Evolutionary conservation across 1,140 invertebrate species (phyloP).

Genomic region (Catajapyx aquilonaris): DNA sequence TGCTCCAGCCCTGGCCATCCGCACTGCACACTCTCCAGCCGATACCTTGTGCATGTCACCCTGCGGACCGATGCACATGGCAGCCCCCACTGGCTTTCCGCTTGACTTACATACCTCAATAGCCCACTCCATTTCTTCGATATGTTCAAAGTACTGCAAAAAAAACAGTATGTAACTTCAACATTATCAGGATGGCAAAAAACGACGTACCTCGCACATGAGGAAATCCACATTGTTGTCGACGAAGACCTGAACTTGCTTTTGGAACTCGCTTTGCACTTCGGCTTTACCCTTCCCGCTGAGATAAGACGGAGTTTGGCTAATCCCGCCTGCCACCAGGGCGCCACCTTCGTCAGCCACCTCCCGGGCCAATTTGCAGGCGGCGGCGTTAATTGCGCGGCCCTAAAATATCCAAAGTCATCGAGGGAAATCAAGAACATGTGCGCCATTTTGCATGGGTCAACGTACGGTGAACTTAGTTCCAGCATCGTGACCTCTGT

Average conservation of each 20-base stretch:
- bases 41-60: conserved; percentile 20
- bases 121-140: conserved; percentile 25
- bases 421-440: too few relatives aligned
- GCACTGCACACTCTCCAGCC: conserved; percentile 20
- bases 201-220: conserved; percentile 18
- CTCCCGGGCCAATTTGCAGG: conserved; percentile 17
- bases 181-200: neutral
- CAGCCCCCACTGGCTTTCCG: conserved; percentile 17
- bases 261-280: conserved; percentile 19
- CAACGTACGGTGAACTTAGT: conserved; percentile 16
- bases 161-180: conserved; percentile 3
- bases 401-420: conserved; percentile 11
- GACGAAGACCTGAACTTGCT: conserved; percentile 21
- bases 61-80: conserved; percentile 23
- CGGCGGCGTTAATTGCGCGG: conserved; percentile 17
- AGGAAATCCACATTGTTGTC: conserved; percentile 21
- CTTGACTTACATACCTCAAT: conserved; percentile 18
- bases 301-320: conserved; percentile 21
- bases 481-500: conserved; percentile 19
- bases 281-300: conserved; percentile 13
- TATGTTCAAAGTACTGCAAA: conserved; percentile 24
- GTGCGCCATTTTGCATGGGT: neutral
- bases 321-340: conserved; percentile 18
- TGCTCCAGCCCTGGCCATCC: conserved; percentile 23
- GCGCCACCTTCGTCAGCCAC: conserved; percentile 20